Evolutionary conservation across 2,888 invertebrate species (phyloP).

Genomic region (Aspidiotus rigidus): DNA sequence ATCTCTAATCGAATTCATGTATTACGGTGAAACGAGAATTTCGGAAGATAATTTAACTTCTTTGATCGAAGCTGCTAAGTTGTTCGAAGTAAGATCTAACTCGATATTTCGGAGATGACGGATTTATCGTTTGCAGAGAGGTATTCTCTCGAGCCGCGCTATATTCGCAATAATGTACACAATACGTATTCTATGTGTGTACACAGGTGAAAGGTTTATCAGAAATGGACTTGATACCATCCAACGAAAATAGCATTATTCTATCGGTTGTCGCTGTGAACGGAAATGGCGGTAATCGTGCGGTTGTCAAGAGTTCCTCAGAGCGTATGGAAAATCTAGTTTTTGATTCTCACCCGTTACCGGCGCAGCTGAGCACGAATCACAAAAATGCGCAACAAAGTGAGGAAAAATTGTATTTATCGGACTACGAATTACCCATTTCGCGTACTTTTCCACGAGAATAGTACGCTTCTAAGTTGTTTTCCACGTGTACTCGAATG

Average conservation of each 20-base stretch:
- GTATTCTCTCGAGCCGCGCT: neutral
- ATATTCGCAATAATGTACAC: neutral
- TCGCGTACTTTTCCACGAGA: no score
- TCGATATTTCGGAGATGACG: neutral
- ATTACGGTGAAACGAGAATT: constrained; percentile 64
- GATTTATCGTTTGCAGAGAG: neutral
- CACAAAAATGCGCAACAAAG: no score
- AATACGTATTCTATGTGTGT: constrained; percentile 6
- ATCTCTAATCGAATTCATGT: constrained; percentile 66
- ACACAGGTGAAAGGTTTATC: constrained; percentile 31
- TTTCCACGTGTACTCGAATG: no score
- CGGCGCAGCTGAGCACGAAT: no score
- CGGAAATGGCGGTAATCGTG: neutral
- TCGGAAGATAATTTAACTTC: constrained; percentile 59
- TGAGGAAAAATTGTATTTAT: no score
- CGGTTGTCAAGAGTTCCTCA: no score
- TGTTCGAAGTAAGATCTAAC: constrained; percentile 51
- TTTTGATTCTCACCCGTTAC: no score
- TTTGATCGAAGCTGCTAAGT: constrained; percentile 59
- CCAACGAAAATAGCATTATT: constrained; percentile 12
- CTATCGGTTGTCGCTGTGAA: constrained; percentile 8
- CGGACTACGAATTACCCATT: no score
- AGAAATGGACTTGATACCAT: constrained; percentile 24
- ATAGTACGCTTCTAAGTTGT: no score
- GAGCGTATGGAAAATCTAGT: no score